Evolutionary conservation across 2,888 invertebrate genomes (phyloP), one percentile per base, ranked within the genome.

Genomic region (Trichogramma dendrolimi): DNA sequence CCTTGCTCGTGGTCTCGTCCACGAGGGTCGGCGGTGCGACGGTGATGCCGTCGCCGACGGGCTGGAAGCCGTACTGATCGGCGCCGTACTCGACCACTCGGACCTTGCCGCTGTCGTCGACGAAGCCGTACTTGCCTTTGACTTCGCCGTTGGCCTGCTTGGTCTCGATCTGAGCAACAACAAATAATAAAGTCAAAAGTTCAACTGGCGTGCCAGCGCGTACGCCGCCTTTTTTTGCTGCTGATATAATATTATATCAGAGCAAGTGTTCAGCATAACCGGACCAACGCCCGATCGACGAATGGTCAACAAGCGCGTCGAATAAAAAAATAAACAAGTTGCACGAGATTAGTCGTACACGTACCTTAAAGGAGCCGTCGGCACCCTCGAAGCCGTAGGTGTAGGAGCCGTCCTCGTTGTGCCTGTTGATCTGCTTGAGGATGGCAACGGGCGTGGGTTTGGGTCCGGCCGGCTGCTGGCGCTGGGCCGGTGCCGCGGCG

Each of bases 81-180:
- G 93, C 93, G 5, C 93, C 93, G 75, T 94, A 94, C 75, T 94
- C 93, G 38, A 93, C 87, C 1, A 92, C 90, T 47, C 92, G 87
- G 1, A 89, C 86, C 83, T 91, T 85, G 73, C 94, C 87, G 59
- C 85, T 82, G 73, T 91, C 92, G 74, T 93, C 94, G 61, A 89
- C 89, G 82, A 92, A 94, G 4, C 94, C 94, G 75, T 94, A 94
- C 78, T 94, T 94, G 69, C 94, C 94, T 80, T 90, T 91, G 7
- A 93, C 93, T 71, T 92, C 92, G 0, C 93, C 93, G 5, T 84
- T 84, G 0, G 88, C 85, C 27, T 87, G 80, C 78, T 93, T 93
- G 7, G 93, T 93, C 80, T 93, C 94, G 73, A 93, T 93, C 81
- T 93, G 92, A 27, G 5, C 50, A 55, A 40, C 39, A 7, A 48